Evolutionary conservation across 2,797 vertebrate genomes (phyloP), one percentile per base, ranked within the genome.

Genomic region (Sorex maritimensis): DNA sequence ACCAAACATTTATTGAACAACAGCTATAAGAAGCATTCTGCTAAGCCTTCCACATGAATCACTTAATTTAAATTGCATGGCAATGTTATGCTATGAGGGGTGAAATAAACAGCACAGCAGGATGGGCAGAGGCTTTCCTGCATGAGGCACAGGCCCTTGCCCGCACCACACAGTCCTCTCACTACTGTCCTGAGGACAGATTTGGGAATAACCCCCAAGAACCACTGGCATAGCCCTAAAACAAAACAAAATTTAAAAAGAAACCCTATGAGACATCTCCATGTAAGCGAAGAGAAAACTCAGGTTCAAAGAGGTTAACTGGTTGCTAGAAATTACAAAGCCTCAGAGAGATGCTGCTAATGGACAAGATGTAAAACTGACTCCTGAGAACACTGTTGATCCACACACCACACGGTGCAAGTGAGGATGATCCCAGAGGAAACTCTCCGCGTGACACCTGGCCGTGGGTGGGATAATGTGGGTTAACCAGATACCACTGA

Each of bases 271-370:
- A 68, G 58, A 46, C 61, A 52, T 5, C n/a, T 72, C 78, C 68
- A 89, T 30, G 77, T 38, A 77, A 58, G 28, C 55, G 58, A 78
- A 67, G 15, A 55, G 9, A 15, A 85, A 79, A 89, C 44, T 9
- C 1, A 86, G 34, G 24, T 65, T 61, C 6, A 55, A 9, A 41
- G 55, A 86, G 4, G 55, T 55, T 83, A 93, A 84, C 19, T 19
- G 44, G 82, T 94, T 67, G 28, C 63, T 89, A 30, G 55, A 61
- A 91, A 79, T 80, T 5, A 92, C 26, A 88, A 38, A 94, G 61
- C 26, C 34, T 24, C 8, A 80, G 61, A 92, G 8, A 28, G 5
- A 90, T 44, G 41, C 41, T 44, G 41, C 41, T 44, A 44, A 8
- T 5, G 71, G 44, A 5, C 52, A 79, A 65, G 1, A 46, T 46